A percentile compares a stretch with the other conserved stretches of the same genome.
These are phyloP conservation scores for Callorhinus ursinus DNA, from an alignment of 2,113 vertebrate genomes.

Conservation along the genomic window DNA sequence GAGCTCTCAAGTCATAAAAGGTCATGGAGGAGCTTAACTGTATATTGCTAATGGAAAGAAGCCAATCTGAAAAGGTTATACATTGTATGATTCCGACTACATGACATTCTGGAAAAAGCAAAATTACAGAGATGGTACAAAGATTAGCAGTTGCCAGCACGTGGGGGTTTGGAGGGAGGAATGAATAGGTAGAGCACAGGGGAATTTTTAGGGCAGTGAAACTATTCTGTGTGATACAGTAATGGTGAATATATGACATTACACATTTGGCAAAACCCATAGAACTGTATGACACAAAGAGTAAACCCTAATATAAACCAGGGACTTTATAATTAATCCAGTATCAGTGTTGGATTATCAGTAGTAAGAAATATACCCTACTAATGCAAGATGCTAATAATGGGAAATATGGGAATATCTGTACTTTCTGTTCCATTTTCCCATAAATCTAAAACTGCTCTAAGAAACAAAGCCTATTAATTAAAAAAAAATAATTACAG, in stretches of 20 bases:
- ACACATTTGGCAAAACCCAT: not conserved
- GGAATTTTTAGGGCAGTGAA: not conserved
- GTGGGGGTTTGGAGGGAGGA: not conserved
- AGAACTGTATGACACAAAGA: not conserved
- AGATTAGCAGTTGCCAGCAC: not conserved
- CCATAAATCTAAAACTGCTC: not conserved
- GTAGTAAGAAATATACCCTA: not conserved
- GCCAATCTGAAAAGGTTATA: not conserved
- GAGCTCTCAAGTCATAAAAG: not conserved
- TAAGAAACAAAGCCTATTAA: not conserved
- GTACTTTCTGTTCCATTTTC: not conserved
- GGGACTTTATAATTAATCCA: not conserved
- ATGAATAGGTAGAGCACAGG: not conserved
- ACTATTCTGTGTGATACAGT: not conserved
- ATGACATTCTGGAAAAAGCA: not conserved
- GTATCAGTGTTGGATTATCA: not conserved
- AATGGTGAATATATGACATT: not conserved
- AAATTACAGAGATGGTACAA: not conserved
- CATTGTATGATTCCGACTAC: not conserved
- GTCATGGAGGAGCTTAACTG: not conserved
- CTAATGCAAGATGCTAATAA: not conserved
- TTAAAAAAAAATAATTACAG: constrained; percentile 39
- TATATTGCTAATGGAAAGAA: not conserved
- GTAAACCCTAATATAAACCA: not conserved
- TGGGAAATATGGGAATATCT: not conserved